Conservation (phyloP, 2,888 invertebrate species). For the Pyrgus malvae region DNA sequence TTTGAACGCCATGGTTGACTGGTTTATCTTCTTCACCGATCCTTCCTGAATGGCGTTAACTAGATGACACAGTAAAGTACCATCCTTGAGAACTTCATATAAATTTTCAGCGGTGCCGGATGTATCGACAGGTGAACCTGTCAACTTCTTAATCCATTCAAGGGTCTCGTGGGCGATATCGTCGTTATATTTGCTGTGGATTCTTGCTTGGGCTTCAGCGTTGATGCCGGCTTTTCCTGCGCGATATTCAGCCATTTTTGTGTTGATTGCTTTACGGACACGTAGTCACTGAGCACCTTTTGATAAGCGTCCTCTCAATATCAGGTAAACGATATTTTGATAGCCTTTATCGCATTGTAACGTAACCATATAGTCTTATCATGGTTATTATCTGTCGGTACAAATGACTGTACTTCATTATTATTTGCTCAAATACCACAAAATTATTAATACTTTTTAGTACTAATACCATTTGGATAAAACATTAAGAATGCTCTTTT, state of each 20-base stretch:
- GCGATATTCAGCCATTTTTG: slow-evolving; percentile 72
- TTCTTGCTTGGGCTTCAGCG: slow-evolving; percentile 81
- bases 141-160: slow-evolving; percentile 95
- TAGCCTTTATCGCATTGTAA: slow-evolving; percentile 66
- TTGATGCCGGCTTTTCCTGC: slow-evolving; percentile 78
- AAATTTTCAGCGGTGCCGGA: slow-evolving; percentile 95
- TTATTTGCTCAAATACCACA: slow-evolving; percentile 35
- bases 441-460: slow-evolving; percentile 33
- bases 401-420: slow-evolving; percentile 51
- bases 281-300: slow-evolving; percentile 71
- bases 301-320: slow-evolving; percentile 65
- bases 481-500: too few species aligned
- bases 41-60: slow-evolving; percentile 93
- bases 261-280: slow-evolving; percentile 65
- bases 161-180: slow-evolving; percentile 95
- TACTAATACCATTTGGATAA: too few species aligned
- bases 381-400: slow-evolving; percentile 48
- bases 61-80: slow-evolving; percentile 93
- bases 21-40: slow-evolving; percentile 95
- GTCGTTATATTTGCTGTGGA: slow-evolving; percentile 98
- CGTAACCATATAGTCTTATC: slow-evolving; percentile 46
- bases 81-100: slow-evolving; percentile 93
- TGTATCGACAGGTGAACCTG: slow-evolving; percentile 90
- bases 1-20: slow-evolving; percentile 95
- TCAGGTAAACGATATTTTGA: slow-evolving; percentile 60